Base-by-base conservation (phyloP, 2,113 vertebrate species). In the Serinus canaria region DNA sequence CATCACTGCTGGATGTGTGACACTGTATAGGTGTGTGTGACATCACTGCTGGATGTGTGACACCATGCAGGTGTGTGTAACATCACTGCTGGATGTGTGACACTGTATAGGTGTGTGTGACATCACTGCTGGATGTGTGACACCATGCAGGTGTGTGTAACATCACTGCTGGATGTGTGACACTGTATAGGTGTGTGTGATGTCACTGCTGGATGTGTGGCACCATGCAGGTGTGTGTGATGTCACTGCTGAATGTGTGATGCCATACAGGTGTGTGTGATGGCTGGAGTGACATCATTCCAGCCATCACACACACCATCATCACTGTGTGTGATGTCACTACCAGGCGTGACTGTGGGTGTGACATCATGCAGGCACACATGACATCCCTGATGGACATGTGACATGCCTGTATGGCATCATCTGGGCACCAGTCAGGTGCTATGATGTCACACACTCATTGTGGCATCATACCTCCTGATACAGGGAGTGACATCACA, bases 381-480 rank as follows among this genome's bases (percentile, higher is more conserved):
- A 1, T 3, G 31, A 21, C 50, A 21, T n/a, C 44, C 30, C 79
- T 9, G 27, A 43, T 0, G 23, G 39, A 37, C 68, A 15, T 2
- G 33, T 24, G 84, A 46, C 60, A 9, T 4, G 31, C 31, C 56
- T 7, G 35, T 1, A 2, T 35, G 78, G 28, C 5, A 27, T 41
- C 75, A 28, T 0, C 7, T 27, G 15, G 82, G 64, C 46, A 3
- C 1, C 35, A 23, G 7, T 1, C 3, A 2, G 43, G 6, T 1
- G 53, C 69, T 23, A 19, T n/a, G 64, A 55, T 13, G 41, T 52
- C 80, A 69, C 47, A 55, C 9, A 5, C 21, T 17, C 28, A 0
- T 4, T 6, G 18, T 53, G 74, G 15, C 49, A 12, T 41, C 15
- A 5, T 1, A 23, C 16, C 11, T 6, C 52, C 50, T 2, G 28